Base-by-base conservation (phyloP, 2,797 vertebrate species). In the Carcharodon carcharias region DNA sequence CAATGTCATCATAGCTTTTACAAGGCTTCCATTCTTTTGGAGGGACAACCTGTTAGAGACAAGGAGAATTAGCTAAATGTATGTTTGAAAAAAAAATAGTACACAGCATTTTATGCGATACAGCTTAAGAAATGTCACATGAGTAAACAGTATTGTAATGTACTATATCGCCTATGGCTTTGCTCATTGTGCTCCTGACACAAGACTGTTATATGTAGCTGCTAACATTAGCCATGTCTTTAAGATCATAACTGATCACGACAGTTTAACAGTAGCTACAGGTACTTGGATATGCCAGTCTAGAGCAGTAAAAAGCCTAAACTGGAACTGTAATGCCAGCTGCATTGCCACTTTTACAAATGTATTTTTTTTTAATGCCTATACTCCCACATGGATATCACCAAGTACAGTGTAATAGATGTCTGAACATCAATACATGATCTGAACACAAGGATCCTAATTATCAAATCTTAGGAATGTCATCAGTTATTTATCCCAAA, bases 1-100 rank as follows among this genome's bases (percentile, higher is more conserved):
- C 99, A 0, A 99, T 98, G 96, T 99, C 98, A 96, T 99, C 99
- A 54, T 99, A 99, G 9, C 98, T 98, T 4, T 45, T 96, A 31
- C 99, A 98, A 0, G 99, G 99, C 96, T 98, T 99, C 99, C 99
- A 99, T 96, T 98, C 98, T 97, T 99, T 99, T 1, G 99, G 99
- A 87, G 99, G 99, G 96, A 99, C 98, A 11, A 99, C 98, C 99
- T 99, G 97, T 3, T 45, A 2, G 26, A 18, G 50, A 96, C 6
- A 87, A 58, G 26, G 65, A 80, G 35, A 54, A 50, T 61, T 7
- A 88, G 80, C 7, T 14, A 91, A 65, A 93, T 28, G 23, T 45
- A 4, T 71, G 45, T 21, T 58, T 26, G 18, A 45, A 67, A 45
- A 23, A 23, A 40, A 9, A 65, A 92, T 18, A 63, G 31, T 54